Evolutionary conservation across 2,888 invertebrate species (phyloP).

Genomic region (Bellardia bayeri): DNA sequence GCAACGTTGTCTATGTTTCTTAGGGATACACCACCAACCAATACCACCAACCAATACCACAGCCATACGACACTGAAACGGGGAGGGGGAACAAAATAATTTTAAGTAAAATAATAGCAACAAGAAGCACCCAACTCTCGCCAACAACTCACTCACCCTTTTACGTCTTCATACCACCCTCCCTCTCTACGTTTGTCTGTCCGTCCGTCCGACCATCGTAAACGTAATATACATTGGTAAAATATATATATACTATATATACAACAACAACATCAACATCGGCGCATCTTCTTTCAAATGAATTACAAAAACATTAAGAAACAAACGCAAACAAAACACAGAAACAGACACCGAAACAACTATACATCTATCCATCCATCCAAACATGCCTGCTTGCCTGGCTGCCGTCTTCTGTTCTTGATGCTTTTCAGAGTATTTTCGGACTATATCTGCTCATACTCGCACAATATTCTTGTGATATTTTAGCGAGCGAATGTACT

Average conservation of each 20-base stretch:
- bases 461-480: conserved; percentile 49
- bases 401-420: conserved; percentile 27
- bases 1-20: conserved; percentile 64
- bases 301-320: conserved; percentile 57
- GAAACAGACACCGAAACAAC: conserved; percentile 8
- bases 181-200: too few relatives aligned
- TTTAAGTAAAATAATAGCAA: conserved; percentile 36
- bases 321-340: conserved; percentile 52
- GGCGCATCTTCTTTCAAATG: conserved; percentile 66
- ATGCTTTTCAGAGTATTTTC: conserved; percentile 42
- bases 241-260: conserved; percentile 1
- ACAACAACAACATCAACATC: conserved; percentile 49
- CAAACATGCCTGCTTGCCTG: not conserved
- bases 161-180: not conserved
- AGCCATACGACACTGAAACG: conserved; percentile 42
- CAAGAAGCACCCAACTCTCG: conserved; percentile 33
- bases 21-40: conserved; percentile 62
- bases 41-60: conserved; percentile 33
- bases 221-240: conserved; percentile 12
- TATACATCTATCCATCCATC: not conserved
- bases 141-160: conserved; percentile 37
- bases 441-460: conserved; percentile 42
- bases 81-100: conserved; percentile 40
- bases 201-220: not conserved
- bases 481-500: conserved; percentile 61